phyloP scores from a whole-genome alignment of 2,113 vertebrate genomes.

The Pomatorhinus ruficollis region DNA sequence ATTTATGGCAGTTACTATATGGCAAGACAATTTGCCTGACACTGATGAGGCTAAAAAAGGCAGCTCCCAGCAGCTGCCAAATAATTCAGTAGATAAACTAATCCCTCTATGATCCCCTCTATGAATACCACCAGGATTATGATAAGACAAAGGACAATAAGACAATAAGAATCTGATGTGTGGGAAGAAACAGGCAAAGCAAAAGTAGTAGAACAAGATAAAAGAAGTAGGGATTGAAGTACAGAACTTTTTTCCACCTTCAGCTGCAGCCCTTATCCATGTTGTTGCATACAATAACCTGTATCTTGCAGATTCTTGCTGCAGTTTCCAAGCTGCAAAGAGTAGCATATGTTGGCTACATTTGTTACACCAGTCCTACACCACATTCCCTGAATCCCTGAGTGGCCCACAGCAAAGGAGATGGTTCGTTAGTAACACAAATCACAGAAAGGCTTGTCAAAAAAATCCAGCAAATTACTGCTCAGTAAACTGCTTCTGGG shows the following conservation, averaged over 20 bases:
- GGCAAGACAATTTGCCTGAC: background rate
- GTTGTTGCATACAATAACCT: background rate
- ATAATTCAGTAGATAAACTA: background rate
- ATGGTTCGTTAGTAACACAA: fast-evolving
- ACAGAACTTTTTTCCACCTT: background rate
- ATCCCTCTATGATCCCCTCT: background rate
- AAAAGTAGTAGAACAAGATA: background rate
- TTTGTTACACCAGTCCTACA: background rate
- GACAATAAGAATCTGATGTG: background rate
- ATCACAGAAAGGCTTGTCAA: background rate
- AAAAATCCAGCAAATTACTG: background rate
- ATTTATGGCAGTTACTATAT: background rate
- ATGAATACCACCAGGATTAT: background rate
- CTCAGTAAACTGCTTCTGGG: background rate
- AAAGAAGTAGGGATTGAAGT: background rate
- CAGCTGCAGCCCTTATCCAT: background rate
- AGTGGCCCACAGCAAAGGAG: background rate
- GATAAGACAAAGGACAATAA: background rate
- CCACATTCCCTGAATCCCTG: background rate
- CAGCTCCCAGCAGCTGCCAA: background rate
- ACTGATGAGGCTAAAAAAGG: background rate
- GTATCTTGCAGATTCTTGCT: background rate
- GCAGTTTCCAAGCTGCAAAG: background rate
- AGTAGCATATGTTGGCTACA: background rate
- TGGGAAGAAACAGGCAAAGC: background rate